Evolutionary conservation across 2,888 invertebrate species (phyloP), one percentile per base, ranked within the genome.

Genomic region (Ctena decussata): DNA sequence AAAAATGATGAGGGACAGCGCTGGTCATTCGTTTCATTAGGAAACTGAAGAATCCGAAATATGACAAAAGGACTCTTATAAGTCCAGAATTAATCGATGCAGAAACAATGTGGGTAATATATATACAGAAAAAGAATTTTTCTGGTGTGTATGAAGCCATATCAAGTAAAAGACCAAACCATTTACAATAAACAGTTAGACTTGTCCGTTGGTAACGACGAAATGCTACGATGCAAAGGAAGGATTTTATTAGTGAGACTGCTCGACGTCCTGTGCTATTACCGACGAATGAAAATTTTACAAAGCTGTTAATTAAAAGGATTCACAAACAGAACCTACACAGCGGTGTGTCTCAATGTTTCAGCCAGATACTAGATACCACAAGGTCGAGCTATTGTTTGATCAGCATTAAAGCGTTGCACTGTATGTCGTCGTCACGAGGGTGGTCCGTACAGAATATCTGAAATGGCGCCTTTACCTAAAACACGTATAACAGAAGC

Each of bases 271-370:
- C 75, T 2, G 70, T 81, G 35, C 30, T 81, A 30, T 30, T 76
- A 57, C 81, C 76, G 18, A 3, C 0, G 24, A 71, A 5, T 32
- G 70, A 81, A 1, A 35, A 2, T 39, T 69, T 76, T 24, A 76
- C 81, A 46, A 0, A 39, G 21, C 27, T 81, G 30, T 39, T 75
- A 3, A 39, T 75, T 41, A 53, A 75, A 76, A 70, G 49, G 18
- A 44, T 49, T 1, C 75, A 80, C 35, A 57, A n/a, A 76, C 18
- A 71, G 21, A 35, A 15, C 15, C 41, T 81, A 37, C 81, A 75
- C 35, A n/a, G 39, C 27, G 81, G 81, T 39, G 75, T 75, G 12
- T 75, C 81, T 21, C 81, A 81, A 76, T 60, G n/a, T 75, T 12
- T 15, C 53, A 76, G 21, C 32, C 24, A 39, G 30, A n/a, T 81